Base-by-base conservation (phyloP, 2,888 invertebrate species). In the Harpagoxenus sublaevis region DNA sequence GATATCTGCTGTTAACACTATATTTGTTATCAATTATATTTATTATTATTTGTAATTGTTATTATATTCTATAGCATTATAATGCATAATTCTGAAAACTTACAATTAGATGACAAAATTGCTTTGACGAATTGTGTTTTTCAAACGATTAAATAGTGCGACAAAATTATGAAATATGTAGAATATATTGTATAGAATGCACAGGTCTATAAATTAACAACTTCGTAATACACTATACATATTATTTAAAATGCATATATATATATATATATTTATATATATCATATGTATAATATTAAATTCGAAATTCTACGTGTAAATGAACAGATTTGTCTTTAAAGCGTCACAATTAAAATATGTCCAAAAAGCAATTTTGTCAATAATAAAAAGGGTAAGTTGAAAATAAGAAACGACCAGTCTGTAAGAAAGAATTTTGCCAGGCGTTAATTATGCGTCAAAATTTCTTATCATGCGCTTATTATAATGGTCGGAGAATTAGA, bases 401-500 rank as follows among this genome's bases (percentile, higher is more conserved):
- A 45, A 62, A 48, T 3, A 28, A 42, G 12, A 51, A 5, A 31
- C n/a, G 0, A 35, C 51, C 2, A 5, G 42, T n/a, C 1, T 28
- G 9, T 5, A 15, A 35, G 8, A 23, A 39, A 42, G n/a, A 77
- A 39, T 39, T 65, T 8, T 23, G 12, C 8, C 4, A 1, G 28
- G 12, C 31, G 12, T 48, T 55, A 62, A 39, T 3, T n/a, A 12
- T 31, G 6, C 18, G 23, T n/a, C 18, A 31, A 78, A 65, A 66
- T 77, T 78, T 12, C n/a, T 31, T 42, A 55, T 57, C 15, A 6
- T 2, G 31, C n/a, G 18, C 55, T 78, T 66, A 66, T 66, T 39
- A 53, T 31, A 42, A 15, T n/a, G 28, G 10, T 45, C 5, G 18
- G 53, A 8, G 18, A 78, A 53, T 53, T 66, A 55, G 12, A 8